phyloP scores from a whole-genome alignment of 2,113 vertebrate genomes.

The Syngnathus floridae region DNA sequence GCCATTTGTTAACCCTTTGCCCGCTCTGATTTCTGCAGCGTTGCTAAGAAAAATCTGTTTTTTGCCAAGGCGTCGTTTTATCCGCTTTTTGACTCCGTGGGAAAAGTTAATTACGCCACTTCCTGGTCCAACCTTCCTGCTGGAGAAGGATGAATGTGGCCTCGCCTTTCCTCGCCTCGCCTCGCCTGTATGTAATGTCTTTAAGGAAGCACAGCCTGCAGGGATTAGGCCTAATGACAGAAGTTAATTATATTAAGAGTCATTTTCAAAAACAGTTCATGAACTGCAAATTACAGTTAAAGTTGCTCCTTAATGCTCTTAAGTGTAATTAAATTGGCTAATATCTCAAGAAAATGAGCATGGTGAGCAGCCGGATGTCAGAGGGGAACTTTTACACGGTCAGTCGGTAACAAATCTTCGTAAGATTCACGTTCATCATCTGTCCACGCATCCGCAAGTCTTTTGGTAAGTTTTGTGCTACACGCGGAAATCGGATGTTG shows the following conservation, averaged over 20 bases:
- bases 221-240: conserved; percentile 79
- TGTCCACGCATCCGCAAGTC: neutral
- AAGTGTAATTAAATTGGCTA: conserved; percentile 75
- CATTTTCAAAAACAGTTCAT: conserved; percentile 82
- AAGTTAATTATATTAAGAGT: conserved; percentile 82
- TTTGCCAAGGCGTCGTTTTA: conserved; percentile 3
- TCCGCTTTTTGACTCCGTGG: conserved; percentile 28
- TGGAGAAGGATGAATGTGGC: conserved; percentile 51
- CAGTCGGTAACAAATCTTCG: conserved; percentile 22
- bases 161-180: conserved; percentile 37
- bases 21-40: conserved; percentile 34
- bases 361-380: conserved; percentile 47
- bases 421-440: neutral
- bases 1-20: conserved; percentile 52
- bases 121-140: conserved; percentile 52
- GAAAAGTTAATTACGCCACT: conserved; percentile 63
- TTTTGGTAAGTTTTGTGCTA: neutral
- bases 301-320: conserved; percentile 75
- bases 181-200: conserved; percentile 66
- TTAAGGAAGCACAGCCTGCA: conserved; percentile 68
- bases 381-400: conserved; percentile 43
- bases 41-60: conserved; percentile 15
- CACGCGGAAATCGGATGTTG: neutral
- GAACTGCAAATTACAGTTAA: conserved; percentile 81
- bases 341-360: conserved; percentile 65